Conservation (phyloP, 2,113 vertebrate genomes). For the Antennarius striatus region DNA sequence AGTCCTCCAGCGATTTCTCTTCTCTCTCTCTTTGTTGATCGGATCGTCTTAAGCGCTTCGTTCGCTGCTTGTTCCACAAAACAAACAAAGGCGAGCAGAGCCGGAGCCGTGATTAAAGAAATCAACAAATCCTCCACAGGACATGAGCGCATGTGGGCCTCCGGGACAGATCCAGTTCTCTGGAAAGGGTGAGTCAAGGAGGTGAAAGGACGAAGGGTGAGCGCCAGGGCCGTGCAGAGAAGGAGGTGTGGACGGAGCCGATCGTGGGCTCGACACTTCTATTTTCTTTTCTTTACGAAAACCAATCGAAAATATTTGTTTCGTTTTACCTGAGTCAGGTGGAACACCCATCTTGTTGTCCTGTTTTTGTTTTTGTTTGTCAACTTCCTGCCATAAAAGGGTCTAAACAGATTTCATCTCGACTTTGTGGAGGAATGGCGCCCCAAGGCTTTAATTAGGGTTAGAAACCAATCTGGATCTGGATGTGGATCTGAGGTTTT, state of each 20-base stretch:
- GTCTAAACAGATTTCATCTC: too few species aligned
- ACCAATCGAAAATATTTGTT: constrained; percentile 65
- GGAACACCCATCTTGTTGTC: too few species aligned
- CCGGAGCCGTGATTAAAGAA: constrained; percentile 77
- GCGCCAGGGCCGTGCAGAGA: constrained; percentile 39
- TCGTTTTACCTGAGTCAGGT: constrained; percentile 61
- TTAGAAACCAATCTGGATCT: too few species aligned
- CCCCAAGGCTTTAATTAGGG: too few species aligned
- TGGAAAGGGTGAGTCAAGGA: constrained; percentile 78
- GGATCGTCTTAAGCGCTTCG: constrained; percentile 59
- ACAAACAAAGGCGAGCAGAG: constrained; percentile 75
- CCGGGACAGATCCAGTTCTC: constrained; percentile 73
- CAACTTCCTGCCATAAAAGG: too few species aligned
- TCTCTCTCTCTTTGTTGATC: constrained; percentile 55
- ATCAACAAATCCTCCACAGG: constrained; percentile 79
- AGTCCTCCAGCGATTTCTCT: constrained; percentile 54
- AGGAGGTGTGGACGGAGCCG: constrained; percentile 76
- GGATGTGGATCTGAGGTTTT: too few species aligned
- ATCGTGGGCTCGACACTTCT: constrained; percentile 81
- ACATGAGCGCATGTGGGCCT: constrained; percentile 77
- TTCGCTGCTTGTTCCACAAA: constrained; percentile 72
- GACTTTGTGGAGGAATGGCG: too few species aligned
- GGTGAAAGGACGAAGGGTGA: constrained; percentile 54
- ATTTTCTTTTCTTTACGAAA: constrained; percentile 83
- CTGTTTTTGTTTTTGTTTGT: too few species aligned